Conservation (phyloP, 2,888 invertebrate species). For the Hypomecis atomaria region DNA sequence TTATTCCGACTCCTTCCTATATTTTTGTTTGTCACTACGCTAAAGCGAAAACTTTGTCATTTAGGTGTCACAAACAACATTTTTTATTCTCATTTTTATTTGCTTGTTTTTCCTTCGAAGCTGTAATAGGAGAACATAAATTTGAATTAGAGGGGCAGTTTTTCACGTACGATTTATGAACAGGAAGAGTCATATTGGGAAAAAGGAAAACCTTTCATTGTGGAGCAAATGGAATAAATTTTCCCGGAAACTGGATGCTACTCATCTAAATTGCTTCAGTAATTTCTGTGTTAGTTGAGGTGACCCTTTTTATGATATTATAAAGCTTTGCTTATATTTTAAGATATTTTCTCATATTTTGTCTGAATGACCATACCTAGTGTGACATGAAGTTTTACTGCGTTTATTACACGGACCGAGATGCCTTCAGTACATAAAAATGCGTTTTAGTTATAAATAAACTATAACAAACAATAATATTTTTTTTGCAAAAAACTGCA, state of each 20-base stretch:
- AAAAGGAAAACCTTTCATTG: neutral
- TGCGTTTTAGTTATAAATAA: too few species aligned
- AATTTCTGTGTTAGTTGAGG: neutral
- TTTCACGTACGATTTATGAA: constrained; percentile 21
- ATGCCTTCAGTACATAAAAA: too few species aligned
- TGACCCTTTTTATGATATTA: neutral
- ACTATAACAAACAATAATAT: too few species aligned
- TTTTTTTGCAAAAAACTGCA: too few species aligned
- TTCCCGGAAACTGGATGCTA: neutral
- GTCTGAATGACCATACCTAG: too few species aligned
- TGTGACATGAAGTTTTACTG: too few species aligned
- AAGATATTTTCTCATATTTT: too few species aligned
- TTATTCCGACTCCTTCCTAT: constrained; percentile 24
- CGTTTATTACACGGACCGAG: too few species aligned
- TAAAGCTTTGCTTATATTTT: too few species aligned
- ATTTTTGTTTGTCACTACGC: constrained; percentile 20
- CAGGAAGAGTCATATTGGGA: constrained; percentile 4
- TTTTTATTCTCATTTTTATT: constrained; percentile 44
- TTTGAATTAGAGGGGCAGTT: constrained; percentile 16
- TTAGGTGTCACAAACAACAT: constrained; percentile 40
- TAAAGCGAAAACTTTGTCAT: constrained; percentile 26
- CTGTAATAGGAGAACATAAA: constrained; percentile 23
- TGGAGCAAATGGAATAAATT: neutral
- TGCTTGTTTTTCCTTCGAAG: constrained; percentile 46
- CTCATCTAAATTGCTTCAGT: neutral